Evolutionary conservation across 2,113 vertebrate species (phyloP), one percentile per base, ranked within the genome.

Genomic region (Murina feae): DNA sequence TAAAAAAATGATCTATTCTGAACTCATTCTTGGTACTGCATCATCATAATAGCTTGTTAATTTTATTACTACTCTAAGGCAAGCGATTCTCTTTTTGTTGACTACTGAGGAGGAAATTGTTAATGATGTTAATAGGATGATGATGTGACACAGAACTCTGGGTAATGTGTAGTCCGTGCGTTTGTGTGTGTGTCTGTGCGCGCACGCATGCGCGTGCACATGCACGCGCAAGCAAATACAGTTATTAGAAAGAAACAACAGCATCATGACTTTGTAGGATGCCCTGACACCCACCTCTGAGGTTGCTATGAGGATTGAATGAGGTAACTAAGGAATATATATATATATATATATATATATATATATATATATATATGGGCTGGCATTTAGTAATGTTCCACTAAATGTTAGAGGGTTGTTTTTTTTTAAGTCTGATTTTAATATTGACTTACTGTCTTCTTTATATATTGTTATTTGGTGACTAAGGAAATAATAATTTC

Each of bases 41-140:
- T 37, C 60, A 72, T 98, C 93, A 76, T 94, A 96, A 74, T 85
- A 86, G 30, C 39, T 90, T 88, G 44, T 86, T 82, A 86, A 92
- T 91, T 82, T 97, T 53, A 86, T 66, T 89, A 39, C 0, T 0
- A 93, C 58, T 51, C 44, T 51, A 96, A 95, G 71, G 81, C 30
- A 95, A 83, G 55, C 9, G n/a, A 93, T 97, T 71, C 12, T 69
- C 66, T 65, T 90, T 94, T 72, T 96, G 68, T 95, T 97, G 85
- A 81, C 51, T 97, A 93, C 47, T 93, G 92, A 96, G 74, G 72
- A 97, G n/a, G 68, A 91, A 72, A 66, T 84, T 87, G 81, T 95
- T 97, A 98, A 97, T 97, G 93, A 30, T 55, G 84, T 96, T 97
- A 90, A 96, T 95, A 97, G 92, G 47, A 95, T 97, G 71, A 93